Base-by-base conservation (phyloP, 2,888 invertebrate species). In the Tillus elongatus region DNA sequence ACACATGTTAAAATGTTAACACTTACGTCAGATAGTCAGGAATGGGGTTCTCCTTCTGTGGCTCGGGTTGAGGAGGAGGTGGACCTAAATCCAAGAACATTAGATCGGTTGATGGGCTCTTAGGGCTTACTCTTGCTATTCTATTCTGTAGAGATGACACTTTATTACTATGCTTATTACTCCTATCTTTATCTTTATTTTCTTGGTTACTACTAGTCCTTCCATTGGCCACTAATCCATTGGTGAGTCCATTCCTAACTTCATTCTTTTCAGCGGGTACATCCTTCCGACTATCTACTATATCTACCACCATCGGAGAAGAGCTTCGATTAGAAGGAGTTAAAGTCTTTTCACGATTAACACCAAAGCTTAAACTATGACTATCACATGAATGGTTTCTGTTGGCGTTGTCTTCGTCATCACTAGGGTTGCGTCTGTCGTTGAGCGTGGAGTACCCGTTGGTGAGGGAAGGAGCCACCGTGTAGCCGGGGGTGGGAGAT, bases 11-110 rank as follows among this genome's bases (percentile, higher is more conserved):
- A 29, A 15, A 13, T 9, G 31, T 13, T 4, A 16, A 10, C 24
- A 66, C 72, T 71, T 60, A 77, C 77, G 68, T 69, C 57, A 73
- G 64, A 62, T 73, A 77, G 52, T 75, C 73, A 27, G 63, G 64
- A 50, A 55, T 60, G 40, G 58, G 60, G 8, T 51, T 45, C 15
- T n/a, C n/a, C n/a, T n/a, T n/a, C n/a, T n/a, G n/a, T n/a, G n/a
- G n/a, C n/a, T n/a, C n/a, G n/a, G n/a, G n/a, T n/a, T n/a, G n/a
- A n/a, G n/a, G n/a, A n/a, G n/a, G n/a, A n/a, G n/a, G n/a, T n/a
- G n/a, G n/a, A n/a, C n/a, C n/a, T n/a, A n/a, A n/a, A n/a, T n/a
- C n/a, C n/a, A n/a, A n/a, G n/a, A n/a, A n/a, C n/a, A n/a, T n/a
- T 30, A 51, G 45, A 19, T 67, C 66, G 6, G 24, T 8, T 39